Base-by-base conservation (phyloP, 1,140 invertebrate species). In the Drosophila serrata region DNA sequence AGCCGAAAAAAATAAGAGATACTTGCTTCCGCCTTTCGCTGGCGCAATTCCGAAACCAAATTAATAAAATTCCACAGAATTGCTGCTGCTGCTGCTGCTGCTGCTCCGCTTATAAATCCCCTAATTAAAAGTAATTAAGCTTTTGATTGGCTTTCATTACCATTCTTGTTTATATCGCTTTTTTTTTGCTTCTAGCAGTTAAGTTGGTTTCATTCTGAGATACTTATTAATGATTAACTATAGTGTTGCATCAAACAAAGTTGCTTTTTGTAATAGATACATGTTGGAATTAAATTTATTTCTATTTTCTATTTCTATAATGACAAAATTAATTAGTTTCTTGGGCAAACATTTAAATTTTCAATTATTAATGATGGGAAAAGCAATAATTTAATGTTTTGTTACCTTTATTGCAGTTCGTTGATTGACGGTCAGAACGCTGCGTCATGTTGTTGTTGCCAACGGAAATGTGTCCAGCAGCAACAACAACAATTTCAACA, bases 361-460 rank as follows among this genome's bases (percentile, higher is more conserved):
- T 13, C 1, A 13, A 17, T 17, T 17, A 6, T 22, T 53, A 15
- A 24, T 39, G 15, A n/a, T 15, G 15, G 15, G 13, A 40, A 39
- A 39, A 1, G 17, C 17, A 11, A 37, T 51, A 11, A 22, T 53
- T 35, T 31, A 1, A 27, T 27, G 37, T 24, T 22, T 19, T n/a
- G n/a, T 33, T 48, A 3, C 24, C 51, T 65, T 59, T 17, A 46
- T 63, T 55, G 19, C 73, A 84, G 81, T 43, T 53, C 49, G 22
- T 56, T 42, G 49, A 68, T 70, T 81, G 22, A 57, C 45, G 57
- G 53, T 33, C 48, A 35, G 58, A 58, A 63, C 58, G 67, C 67
- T 46, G 73, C 81, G 81, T 81, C 81, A 85, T 85, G 82, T 81
- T 86, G 81, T 81, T 86, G 77, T 70, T 53, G 67, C 39, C 69